Evolutionary conservation across 2,797 vertebrate genomes (phyloP).

Genomic region (Telmatherina bonti): DNA sequence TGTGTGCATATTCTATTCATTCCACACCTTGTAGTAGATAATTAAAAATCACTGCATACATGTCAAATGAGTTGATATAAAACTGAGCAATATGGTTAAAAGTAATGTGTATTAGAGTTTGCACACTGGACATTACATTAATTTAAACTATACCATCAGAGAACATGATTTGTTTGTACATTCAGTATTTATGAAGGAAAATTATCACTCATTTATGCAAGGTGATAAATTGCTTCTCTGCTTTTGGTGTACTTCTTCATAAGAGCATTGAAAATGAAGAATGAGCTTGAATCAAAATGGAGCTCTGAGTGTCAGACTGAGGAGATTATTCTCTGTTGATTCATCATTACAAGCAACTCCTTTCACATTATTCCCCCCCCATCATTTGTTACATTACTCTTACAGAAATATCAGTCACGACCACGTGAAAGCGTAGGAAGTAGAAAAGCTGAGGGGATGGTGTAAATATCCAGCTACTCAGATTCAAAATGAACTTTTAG

Average conservation of each 20-base stretch:
- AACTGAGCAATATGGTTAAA: background rate
- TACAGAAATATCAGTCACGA: background rate
- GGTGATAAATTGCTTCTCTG: background rate
- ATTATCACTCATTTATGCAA: background rate
- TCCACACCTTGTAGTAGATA: background rate
- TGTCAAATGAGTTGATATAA: constrained; percentile 7
- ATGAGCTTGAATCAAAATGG: background rate
- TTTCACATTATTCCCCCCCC: background rate
- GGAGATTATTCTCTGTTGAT: background rate
- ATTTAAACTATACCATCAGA: background rate
- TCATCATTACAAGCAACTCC: background rate
- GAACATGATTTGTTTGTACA: background rate
- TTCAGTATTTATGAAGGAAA: background rate
- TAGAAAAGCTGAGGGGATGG: background rate
- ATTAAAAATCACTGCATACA: background rate
- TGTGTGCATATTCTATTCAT: background rate
- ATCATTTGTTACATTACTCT: background rate
- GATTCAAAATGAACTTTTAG: constrained; percentile 35
- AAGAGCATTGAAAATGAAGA: background rate
- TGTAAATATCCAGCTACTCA: constrained; percentile 22
- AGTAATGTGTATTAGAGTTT: background rate
- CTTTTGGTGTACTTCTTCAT: background rate
- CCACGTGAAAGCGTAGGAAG: background rate
- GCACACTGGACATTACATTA: constrained; percentile 1
- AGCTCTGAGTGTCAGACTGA: too few relatives aligned